phyloP scores from a whole-genome alignment of 2,113 vertebrate species.

The Reinhardtius hippoglossoides region DNA sequence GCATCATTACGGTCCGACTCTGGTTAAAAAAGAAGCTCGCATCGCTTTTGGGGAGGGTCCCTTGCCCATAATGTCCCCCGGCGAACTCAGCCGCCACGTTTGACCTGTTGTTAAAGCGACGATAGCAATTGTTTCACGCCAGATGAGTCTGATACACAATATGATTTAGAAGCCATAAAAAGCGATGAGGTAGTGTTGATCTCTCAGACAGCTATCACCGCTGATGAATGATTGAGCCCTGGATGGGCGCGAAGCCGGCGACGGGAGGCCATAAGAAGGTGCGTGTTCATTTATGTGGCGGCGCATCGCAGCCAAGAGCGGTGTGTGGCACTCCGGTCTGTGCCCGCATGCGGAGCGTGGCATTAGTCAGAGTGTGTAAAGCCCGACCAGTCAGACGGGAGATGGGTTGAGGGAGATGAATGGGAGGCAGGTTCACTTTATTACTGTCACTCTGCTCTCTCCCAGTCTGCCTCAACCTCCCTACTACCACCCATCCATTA shows the following conservation, averaged over 20 bases:
- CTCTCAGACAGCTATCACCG: slow-evolving; percentile 63
- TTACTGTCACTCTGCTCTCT: slow-evolving; percentile 99
- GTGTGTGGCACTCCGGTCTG: slow-evolving; percentile 71
- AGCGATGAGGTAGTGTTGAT: slow-evolving; percentile 77
- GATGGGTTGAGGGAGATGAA: slow-evolving; percentile 98
- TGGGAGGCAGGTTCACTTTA: slow-evolving; percentile 97
- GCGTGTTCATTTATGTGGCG: slow-evolving; percentile 60
- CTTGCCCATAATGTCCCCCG: not conserved
- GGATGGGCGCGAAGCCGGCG: slow-evolving; percentile 28
- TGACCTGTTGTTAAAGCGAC: slow-evolving; percentile 74
- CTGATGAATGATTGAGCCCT: slow-evolving; percentile 71
- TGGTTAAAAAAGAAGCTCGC: slow-evolving; percentile 1
- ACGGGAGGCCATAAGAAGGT: slow-evolving; percentile 60
- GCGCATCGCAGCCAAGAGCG: slow-evolving; percentile 48
- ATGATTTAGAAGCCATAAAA: slow-evolving; percentile 78
- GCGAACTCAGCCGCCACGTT: slow-evolving; percentile 35
- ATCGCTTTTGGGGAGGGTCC: slow-evolving; percentile 43
- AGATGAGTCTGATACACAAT: slow-evolving; percentile 64
- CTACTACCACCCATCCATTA: slow-evolving; percentile 85
- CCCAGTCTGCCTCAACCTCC: slow-evolving; percentile 96
- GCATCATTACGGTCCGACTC: slow-evolving; percentile 29
- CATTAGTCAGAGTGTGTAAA: slow-evolving; percentile 95
- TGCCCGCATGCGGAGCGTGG: slow-evolving; percentile 96
- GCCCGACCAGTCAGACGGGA: slow-evolving; percentile 88
- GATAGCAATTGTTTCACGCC: slow-evolving; percentile 62